A percentile compares a stretch with the other conserved stretches of the same genome.
phyloP scores from a whole-genome alignment of 2,888 invertebrate species.

The Nymphalis urticae region DNA sequence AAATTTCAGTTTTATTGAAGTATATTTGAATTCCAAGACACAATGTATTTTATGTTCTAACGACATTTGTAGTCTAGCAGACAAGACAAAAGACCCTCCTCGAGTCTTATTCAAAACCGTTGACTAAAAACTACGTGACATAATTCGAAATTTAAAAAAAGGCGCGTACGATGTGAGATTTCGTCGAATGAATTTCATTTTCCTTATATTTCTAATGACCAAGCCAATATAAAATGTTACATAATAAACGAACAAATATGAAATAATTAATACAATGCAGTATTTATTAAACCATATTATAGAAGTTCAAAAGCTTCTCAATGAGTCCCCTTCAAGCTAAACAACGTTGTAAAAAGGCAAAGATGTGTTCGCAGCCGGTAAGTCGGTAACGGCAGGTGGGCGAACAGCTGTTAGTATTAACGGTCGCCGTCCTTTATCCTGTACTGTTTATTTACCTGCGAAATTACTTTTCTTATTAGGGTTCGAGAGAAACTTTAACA shows the following conservation, averaged over 20 bases:
- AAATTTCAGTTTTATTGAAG: neutral
- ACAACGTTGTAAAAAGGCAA: constrained; percentile 22
- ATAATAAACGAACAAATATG: neutral
- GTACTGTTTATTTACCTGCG: constrained; percentile 21
- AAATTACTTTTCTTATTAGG: constrained; percentile 27
- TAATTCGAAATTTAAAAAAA: neutral
- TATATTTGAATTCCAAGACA: neutral
- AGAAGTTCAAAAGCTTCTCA: constrained; percentile 1
- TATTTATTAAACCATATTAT: neutral
- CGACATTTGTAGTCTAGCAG: neutral
- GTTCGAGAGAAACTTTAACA: constrained; percentile 9
- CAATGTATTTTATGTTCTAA: neutral
- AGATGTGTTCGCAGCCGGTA: constrained; percentile 38
- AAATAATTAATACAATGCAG: neutral
- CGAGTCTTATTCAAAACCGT: neutral
- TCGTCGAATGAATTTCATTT: no score
- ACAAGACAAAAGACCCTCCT: neutral
- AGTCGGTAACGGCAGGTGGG: constrained; percentile 50
- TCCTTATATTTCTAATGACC: no score
- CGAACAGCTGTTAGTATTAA: constrained; percentile 51
- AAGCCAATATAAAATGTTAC: neutral
- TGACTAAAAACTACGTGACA: constrained; percentile 1
- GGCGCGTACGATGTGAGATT: neutral
- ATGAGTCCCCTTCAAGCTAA: constrained; percentile 11
- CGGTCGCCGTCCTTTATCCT: constrained; percentile 40